Evolutionary conservation across 2,888 invertebrate species (phyloP), one percentile per base, ranked within the genome.

Genomic region (Limnephilus marmoratus): DNA sequence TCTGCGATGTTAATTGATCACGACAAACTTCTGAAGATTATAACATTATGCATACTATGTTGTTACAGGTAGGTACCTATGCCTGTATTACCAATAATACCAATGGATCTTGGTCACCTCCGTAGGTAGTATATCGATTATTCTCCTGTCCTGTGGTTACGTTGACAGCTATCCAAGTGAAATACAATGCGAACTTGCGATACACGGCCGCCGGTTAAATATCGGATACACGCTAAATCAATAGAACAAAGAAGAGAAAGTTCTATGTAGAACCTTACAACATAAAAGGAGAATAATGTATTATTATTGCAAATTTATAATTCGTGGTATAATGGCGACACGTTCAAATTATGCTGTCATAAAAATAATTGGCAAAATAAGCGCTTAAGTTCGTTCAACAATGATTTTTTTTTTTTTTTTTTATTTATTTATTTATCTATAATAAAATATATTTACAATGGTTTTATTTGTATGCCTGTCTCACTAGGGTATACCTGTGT

Each of bases 321-420:
- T 68, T 68, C 68, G 68, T 68, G 0, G 68, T n/a, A 24, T 68
- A 68, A 68, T 24, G 24, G 68, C 68, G 68, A 68, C 24, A 24
- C 68, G 68, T 68, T 68, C 24, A 9, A 68, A 68, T 68, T 68
- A 68, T n/a, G 68, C 68, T 68, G 24, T 68, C 68, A 68, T 68
- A 68, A 68, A 68, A 68, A 68, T 68, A 68, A 68, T 68, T 68
- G 68, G 68, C n/a, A 68, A 68, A 68, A 68, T 68, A n/a, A n/a
- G 68, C 68, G 24, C 68, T 68, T 68, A n/a, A 0, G 68, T 24
- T 68, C 5, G 68, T 24, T 68, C 68, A 24, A 68, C 0, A 9
- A n/a, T 68, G 68, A 68, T 68, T n/a, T n/a, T n/a, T n/a, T n/a
- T n/a, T n/a, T n/a, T n/a, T n/a, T n/a, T n/a, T n/a, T n/a, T n/a